phyloP scores from a whole-genome alignment of 2,113 vertebrate species.

The Mirza zaza region DNA sequence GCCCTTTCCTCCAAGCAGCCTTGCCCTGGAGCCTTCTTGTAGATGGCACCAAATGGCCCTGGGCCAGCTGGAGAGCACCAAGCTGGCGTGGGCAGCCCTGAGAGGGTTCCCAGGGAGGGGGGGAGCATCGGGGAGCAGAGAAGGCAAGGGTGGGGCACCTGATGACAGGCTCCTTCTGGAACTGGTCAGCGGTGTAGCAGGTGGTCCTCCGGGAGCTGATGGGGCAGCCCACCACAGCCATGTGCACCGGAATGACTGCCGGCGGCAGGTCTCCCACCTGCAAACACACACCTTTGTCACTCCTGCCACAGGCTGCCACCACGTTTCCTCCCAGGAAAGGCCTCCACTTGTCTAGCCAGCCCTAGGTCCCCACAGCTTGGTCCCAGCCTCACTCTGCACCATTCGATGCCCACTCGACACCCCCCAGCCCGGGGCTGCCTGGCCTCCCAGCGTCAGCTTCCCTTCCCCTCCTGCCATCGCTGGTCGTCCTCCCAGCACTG shows the following conservation, averaged over 20 bases:
- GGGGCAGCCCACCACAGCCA: constrained; percentile 93
- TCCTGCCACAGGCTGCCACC: accelerated
- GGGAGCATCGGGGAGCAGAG: neutral
- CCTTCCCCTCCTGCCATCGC: neutral
- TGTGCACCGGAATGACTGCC: constrained; percentile 86
- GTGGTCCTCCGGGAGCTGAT: constrained; percentile 91
- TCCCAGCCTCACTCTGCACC: neutral
- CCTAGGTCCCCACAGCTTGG: neutral
- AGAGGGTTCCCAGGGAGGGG: no score
- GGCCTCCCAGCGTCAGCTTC: neutral
- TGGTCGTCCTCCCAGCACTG: no score
- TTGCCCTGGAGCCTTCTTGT: neutral
- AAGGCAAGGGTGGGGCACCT: constrained; percentile 80
- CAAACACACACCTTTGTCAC: neutral
- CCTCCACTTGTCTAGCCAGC: neutral
- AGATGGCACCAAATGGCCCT: neutral
- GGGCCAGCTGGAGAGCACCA: neutral
- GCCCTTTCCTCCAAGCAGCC: no score
- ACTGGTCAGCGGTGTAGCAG: constrained; percentile 74
- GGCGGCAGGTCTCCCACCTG: constrained; percentile 90
- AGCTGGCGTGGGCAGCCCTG: neutral
- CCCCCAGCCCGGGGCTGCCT: neutral
- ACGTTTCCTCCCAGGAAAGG: neutral
- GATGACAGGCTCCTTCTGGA: constrained; percentile 85
- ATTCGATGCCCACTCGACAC: neutral